phyloP scores from a whole-genome alignment of 1,140 invertebrate species.

The Drosophila lini region DNA sequence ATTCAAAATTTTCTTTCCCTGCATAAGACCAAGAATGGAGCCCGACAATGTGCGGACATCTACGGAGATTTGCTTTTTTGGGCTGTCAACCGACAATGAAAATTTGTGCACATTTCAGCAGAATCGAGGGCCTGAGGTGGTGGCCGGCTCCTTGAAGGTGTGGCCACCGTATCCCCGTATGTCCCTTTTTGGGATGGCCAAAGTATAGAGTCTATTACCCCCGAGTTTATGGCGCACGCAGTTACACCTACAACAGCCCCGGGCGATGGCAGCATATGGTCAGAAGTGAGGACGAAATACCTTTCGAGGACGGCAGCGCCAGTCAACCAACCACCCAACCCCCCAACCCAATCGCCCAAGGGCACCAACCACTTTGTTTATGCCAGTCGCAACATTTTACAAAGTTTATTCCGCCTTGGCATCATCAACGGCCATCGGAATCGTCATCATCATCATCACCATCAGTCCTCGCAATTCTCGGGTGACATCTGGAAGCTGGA shows the following conservation, averaged over 20 bases:
- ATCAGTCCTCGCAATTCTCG: conserved; percentile 47
- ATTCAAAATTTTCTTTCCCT: background rate
- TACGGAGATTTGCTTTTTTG: conserved; percentile 69
- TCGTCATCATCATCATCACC: conserved; percentile 44
- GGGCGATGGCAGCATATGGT: conserved; percentile 74
- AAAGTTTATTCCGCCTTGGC: conserved; percentile 70
- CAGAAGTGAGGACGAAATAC: conserved; percentile 38
- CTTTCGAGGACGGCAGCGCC: conserved; percentile 17
- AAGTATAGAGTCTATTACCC: conserved; percentile 75
- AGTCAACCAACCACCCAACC: conserved; percentile 1
- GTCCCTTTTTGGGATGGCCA: conserved; percentile 64
- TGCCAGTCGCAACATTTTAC: conserved; percentile 64
- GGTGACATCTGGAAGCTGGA: conserved; percentile 65
- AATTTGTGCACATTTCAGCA: conserved; percentile 83
- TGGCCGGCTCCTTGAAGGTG: conserved; percentile 66
- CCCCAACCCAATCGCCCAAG: background rate
- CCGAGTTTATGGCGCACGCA: conserved; percentile 78
- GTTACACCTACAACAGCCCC: conserved; percentile 72
- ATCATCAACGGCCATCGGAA: conserved; percentile 72
- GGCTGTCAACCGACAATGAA: conserved; percentile 54
- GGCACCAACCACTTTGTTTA: conserved; percentile 50
- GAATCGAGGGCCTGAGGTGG: conserved; percentile 71
- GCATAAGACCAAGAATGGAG: background rate
- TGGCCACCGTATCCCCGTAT: conserved; percentile 27
- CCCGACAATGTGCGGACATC: conserved; percentile 73